Conservation (phyloP, 2,113 vertebrate genomes). For the Odontesthes bonariensis region DNA sequence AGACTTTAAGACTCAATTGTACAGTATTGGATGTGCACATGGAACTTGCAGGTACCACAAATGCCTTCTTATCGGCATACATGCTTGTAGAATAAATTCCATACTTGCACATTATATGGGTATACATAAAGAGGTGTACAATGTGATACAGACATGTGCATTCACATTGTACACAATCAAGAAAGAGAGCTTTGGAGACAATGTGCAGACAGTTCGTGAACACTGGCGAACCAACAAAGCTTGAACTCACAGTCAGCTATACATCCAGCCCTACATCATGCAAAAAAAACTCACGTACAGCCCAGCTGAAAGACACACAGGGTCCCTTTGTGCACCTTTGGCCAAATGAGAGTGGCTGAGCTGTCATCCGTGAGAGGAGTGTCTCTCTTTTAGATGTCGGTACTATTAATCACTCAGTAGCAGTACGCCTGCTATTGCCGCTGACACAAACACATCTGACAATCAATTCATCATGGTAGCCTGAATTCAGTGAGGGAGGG, state of each 20-base stretch:
- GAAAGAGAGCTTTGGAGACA: neutral
- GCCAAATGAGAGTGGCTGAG: conserved; percentile 48
- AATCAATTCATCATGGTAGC: conserved; percentile 62
- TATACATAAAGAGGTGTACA: too few relatives aligned
- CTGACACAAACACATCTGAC: conserved; percentile 63
- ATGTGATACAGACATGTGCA: neutral
- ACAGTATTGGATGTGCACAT: too few relatives aligned
- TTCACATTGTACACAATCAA: neutral
- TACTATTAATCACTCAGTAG: conserved; percentile 62
- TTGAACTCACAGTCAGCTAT: neutral
- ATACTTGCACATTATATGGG: too few relatives aligned
- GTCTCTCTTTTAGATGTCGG: conserved; percentile 41
- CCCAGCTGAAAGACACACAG: conserved; percentile 9
- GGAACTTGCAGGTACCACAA: neutral
- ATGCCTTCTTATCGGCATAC: neutral
- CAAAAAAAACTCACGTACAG: conserved; percentile 10
- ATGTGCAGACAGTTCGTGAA: conserved; percentile 1
- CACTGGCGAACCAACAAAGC: too few relatives aligned
- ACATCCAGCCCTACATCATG: conserved; percentile 9
- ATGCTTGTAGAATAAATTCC: neutral
- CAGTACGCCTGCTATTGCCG: conserved; percentile 27
- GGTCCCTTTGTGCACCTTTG: conserved; percentile 42
- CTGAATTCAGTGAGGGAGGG: conserved; percentile 1
- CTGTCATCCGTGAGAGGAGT: conserved; percentile 49
- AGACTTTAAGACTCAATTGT: neutral